Conservation (phyloP, 1,140 invertebrate genomes). For the Anastrepha obliqua region DNA sequence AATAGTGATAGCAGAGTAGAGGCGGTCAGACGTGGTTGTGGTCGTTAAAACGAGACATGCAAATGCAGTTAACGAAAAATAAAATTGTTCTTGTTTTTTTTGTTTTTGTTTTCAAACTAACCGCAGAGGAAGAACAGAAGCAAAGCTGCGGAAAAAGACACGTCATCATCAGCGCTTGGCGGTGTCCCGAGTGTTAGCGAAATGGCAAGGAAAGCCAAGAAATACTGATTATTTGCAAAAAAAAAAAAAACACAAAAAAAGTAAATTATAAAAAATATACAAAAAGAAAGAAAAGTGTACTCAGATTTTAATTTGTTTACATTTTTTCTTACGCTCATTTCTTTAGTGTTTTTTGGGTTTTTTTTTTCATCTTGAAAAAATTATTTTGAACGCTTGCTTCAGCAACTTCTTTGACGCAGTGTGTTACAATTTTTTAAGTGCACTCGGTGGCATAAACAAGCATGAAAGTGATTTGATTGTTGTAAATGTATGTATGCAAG, state of each 20-base stretch:
- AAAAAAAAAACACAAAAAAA: not conserved
- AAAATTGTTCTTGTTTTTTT: not conserved
- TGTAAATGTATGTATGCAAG: not conserved
- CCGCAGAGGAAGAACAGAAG: not conserved
- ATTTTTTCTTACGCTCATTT: not conserved
- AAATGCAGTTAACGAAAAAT: not conserved
- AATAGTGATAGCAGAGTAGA: not conserved
- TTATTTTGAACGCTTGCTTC: conserved; percentile 15
- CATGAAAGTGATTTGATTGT: conserved; percentile 39
- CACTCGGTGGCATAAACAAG: conserved; percentile 37
- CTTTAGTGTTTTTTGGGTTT: not conserved
- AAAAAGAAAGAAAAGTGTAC: too few relatives aligned
- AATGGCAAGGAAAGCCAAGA: not conserved
- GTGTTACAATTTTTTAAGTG: conserved; percentile 49
- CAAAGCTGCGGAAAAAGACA: not conserved
- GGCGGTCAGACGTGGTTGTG: not conserved
- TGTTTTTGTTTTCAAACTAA: not conserved
- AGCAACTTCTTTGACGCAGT: conserved; percentile 49
- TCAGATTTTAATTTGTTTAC: not conserved
- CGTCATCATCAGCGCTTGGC: not conserved
- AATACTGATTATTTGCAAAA: not conserved
- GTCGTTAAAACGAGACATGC: not conserved
- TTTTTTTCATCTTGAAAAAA: not conserved
- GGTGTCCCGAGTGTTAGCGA: not conserved
- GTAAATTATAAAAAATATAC: too few relatives aligned